phyloP scores from a whole-genome alignment of 2,888 invertebrate species.

The Agriopis marginaria region DNA sequence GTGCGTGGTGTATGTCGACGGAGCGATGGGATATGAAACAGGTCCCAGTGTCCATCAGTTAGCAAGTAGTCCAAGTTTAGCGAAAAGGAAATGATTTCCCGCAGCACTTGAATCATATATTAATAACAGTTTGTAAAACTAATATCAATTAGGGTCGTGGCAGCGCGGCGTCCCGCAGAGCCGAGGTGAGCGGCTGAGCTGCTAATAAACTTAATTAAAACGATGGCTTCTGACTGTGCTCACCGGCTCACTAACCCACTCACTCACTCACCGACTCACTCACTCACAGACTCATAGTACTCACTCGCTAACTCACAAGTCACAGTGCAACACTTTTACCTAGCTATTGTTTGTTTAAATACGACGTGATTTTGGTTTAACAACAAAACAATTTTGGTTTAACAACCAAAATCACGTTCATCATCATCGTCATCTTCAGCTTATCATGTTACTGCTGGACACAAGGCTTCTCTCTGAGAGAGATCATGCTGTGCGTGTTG shows the following conservation, averaged over 20 bases:
- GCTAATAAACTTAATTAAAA: conserved; percentile 43
- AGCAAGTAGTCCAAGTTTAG: neutral
- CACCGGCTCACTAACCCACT: conserved; percentile 5
- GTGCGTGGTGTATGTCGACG: too few relatives aligned
- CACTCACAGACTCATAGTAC: neutral
- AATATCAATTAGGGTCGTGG: conserved; percentile 10
- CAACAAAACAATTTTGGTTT: neutral
- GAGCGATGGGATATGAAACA: too few relatives aligned
- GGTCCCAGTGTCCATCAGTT: too few relatives aligned
- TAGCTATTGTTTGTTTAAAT: too few relatives aligned
- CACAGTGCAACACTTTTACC: too few relatives aligned
- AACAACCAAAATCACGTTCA: neutral
- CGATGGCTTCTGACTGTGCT: conserved; percentile 22
- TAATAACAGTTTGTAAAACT: conserved; percentile 11
- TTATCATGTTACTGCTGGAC: too few relatives aligned
- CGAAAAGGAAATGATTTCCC: neutral
- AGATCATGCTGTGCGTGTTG: too few relatives aligned
- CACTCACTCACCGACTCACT: too few relatives aligned
- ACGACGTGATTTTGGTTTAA: neutral
- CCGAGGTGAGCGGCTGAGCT: conserved; percentile 7
- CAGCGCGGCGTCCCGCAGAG: conserved; percentile 1
- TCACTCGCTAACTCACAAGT: neutral
- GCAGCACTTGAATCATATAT: neutral
- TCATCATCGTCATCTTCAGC: too few relatives aligned
- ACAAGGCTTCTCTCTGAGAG: too few relatives aligned